These are phyloP conservation scores for Cheirogaleus medius DNA, from an alignment of 2,113 vertebrate species.

Conservation along the genomic window DNA sequence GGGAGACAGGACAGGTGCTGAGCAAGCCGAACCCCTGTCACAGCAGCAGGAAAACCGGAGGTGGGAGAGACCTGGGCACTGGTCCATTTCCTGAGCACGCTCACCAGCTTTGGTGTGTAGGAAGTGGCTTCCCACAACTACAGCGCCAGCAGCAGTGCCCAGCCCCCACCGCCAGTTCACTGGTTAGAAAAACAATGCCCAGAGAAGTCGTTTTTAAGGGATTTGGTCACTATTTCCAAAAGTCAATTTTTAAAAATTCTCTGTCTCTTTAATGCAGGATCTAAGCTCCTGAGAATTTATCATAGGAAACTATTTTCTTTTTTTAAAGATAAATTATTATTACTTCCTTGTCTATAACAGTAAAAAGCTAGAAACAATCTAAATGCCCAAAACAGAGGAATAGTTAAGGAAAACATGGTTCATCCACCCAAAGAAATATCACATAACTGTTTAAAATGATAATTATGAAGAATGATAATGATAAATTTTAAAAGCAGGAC, in stretches of 20 bases:
- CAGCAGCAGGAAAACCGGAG: background rate
- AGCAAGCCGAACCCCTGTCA: background rate
- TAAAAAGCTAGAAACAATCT: background rate
- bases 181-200: background rate
- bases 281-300: background rate
- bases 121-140: background rate
- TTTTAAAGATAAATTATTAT: background rate
- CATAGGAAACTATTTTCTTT: background rate
- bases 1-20: accelerated
- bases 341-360: background rate
- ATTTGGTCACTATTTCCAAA: background rate
- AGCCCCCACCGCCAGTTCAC: background rate
- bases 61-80: background rate
- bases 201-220: background rate
- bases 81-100: background rate
- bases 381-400: background rate
- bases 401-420: background rate
- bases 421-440: background rate
- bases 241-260: background rate
- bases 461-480: background rate
- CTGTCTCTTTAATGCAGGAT: background rate
- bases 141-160: background rate
- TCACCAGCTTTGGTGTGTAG: background rate
- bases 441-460: background rate
- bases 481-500: background rate